A percentile compares a stretch with the other conserved stretches of the same genome.
Evolutionary conservation across 2,888 invertebrate species (phyloP).

Genomic region (Limnephilus rhombicus): DNA sequence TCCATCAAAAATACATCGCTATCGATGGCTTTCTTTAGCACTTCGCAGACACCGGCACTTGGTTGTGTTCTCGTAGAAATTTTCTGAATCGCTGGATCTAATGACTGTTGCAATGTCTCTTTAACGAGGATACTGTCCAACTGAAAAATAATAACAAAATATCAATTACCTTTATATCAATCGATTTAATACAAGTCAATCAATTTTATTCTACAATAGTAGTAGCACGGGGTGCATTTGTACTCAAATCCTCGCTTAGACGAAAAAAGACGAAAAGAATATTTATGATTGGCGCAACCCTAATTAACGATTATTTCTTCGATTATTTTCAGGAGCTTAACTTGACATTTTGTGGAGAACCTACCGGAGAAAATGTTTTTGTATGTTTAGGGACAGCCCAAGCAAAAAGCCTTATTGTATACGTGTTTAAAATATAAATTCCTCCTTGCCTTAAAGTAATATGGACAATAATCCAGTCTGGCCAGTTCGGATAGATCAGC

Average conservation of each 20-base stretch:
- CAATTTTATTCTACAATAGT: background rate
- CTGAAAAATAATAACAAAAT: slow-evolving; percentile 5
- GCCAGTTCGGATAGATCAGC: slow-evolving; percentile 48
- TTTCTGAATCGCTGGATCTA: slow-evolving; percentile 47
- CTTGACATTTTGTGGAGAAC: no score
- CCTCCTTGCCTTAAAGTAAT: background rate
- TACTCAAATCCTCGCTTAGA: background rate
- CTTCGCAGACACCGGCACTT: slow-evolving; percentile 56
- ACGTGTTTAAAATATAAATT: background rate
- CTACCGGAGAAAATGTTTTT: no score
- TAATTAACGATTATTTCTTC: no score
- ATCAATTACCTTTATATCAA: background rate
- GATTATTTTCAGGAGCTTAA: no score
- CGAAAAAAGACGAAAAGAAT: no score
- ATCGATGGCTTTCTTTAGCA: slow-evolving; percentile 32
- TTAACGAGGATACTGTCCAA: slow-evolving; percentile 52
- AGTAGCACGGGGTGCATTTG: background rate
- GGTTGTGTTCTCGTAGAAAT: slow-evolving; percentile 33
- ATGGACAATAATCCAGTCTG: slow-evolving; percentile 44
- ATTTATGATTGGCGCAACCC: no score
- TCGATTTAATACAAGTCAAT: background rate
- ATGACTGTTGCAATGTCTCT: slow-evolving; percentile 50
- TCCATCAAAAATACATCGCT: slow-evolving; percentile 58
- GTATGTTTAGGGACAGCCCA: no score
- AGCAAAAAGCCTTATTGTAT: no score